Base-by-base conservation (phyloP, 1,140 invertebrate genomes). In the Lutraria rhynchaena region DNA sequence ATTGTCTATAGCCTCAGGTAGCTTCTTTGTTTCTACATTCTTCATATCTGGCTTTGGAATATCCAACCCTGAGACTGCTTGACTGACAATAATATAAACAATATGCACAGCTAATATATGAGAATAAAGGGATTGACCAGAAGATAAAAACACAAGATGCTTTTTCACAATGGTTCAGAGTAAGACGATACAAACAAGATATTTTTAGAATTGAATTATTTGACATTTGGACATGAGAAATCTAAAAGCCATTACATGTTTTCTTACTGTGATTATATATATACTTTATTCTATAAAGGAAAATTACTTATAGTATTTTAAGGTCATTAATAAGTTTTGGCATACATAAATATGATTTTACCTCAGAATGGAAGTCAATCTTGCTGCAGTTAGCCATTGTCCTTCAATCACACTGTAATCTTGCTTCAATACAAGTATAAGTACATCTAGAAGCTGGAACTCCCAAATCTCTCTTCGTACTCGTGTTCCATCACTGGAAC, bases 391-490 rank as follows among this genome's bases (percentile, higher is more conserved):
- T 5, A 81, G 83, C 91, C 91, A 92, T 53, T 90, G 85, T 53
- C 89, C 90, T 67, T 84, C 83, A 15, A 91, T 75, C 27, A 89
- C 84, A 53, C 84, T 87, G 55, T 86, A 91, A 71, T 92, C 90
- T 41, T 91, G 90, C 53, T 89, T 89, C 5, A 92, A 67, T n/a
- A 91, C 87, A 13, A 91, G 74, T 31, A 90, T 83, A 0, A 90
- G 77, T 4, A 90, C 89, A 53, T 90, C 87, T 0, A 91, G 73
- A 0, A 92, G 69, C 60, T 92, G 89, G 69, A 88, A 91, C 51
- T 91, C 86, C 88, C 86, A 90, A 9, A 90, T 81, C 19, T 89
- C 89, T n/a, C 84, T 70, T 17, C 89, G 83, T 2, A 90, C 65
- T 58, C 82, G 29, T 7, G 57, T 78, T 1, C 82, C 86, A 60